These are phyloP conservation scores for Myrmecobius fasciatus DNA, from an alignment of 2,113 vertebrate species.

Conservation along the genomic window DNA sequence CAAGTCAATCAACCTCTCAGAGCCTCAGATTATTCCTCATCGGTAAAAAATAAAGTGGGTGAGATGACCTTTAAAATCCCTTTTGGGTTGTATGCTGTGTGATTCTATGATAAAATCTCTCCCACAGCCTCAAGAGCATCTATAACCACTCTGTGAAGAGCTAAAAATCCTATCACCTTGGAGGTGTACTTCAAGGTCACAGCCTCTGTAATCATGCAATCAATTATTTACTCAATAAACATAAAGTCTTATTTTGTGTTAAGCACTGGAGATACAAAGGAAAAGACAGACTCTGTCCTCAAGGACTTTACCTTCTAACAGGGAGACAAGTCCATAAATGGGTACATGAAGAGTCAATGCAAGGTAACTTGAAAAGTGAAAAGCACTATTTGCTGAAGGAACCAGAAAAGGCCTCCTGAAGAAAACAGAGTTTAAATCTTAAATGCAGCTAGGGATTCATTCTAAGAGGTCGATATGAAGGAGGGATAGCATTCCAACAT, in stretches of 20 bases:
- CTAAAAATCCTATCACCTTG: not conserved
- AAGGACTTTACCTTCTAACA: not conserved
- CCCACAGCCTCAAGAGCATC: not conserved
- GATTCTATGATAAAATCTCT: not conserved
- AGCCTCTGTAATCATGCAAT: not conserved
- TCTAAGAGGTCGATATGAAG: not conserved
- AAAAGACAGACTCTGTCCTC: not conserved
- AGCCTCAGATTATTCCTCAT: not conserved
- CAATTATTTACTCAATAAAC: not conserved
- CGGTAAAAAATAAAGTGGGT: not conserved
- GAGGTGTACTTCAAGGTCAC: not conserved
- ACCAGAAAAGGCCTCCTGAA: not conserved
- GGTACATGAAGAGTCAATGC: not conserved
- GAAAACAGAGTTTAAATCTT: not conserved
- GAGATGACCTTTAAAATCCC: not conserved
- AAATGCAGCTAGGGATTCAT: not conserved
- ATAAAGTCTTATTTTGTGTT: not conserved
- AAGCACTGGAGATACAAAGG: not conserved
- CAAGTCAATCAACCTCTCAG: not conserved
- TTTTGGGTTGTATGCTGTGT: not conserved
- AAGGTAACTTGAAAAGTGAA: not conserved
- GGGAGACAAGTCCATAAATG: not conserved
- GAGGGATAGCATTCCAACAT: not conserved
- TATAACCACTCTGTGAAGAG: not conserved
- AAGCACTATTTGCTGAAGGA: not conserved